Base-by-base conservation (phyloP, 2,113 vertebrate species). In the Hucho hucho region DNA sequence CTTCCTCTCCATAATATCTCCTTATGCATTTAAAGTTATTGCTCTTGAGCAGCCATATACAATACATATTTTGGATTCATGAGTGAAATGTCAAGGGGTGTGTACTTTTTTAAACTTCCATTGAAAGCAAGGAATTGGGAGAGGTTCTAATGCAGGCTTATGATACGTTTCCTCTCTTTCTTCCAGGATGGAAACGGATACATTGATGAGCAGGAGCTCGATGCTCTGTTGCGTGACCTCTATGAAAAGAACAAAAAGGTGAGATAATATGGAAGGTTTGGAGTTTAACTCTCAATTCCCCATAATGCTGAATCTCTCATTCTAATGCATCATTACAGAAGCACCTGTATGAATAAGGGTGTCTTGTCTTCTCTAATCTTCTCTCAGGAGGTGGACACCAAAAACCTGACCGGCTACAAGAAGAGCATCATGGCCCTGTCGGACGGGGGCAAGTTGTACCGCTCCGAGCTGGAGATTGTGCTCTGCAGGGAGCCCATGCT, bases 201-300 rank as follows among this genome's bases (percentile, higher is more conserved):
- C 93, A 99, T 99, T 7, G 98, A 99, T 4, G 96, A 99, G 91
- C 92, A 96, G 0, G 97, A 99, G 81, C 83, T 99, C 92, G 97
- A 99, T 0, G 96, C 96, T 2, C 95, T 99, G 28, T 87, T 99
- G 89, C 96, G 95, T 89, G 98, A 99, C 75, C 95, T 99, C 58
- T 98, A 95, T 47, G 96, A 96, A 86, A 98, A 94, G 84, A 96
- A 96, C 88, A 96, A 97, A 84, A 0, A 47, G 24, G 66, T 68
- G 66, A 68, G 66, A 43, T 32, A 18, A 12, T 43, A 18, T 43
- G 11, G 58, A 49, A 26, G 26, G 6, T 32, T 28, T 20, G 32
- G 28, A 37, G 28, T 14, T 14, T 7, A 28, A 18, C 16, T 5
- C 13, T 53, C 49, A 53, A 43, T 43, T 43, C 9, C 9, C 37